Evolutionary conservation across 2,113 vertebrate genomes (phyloP).

Genomic region (Gallinago jamesoni): DNA sequence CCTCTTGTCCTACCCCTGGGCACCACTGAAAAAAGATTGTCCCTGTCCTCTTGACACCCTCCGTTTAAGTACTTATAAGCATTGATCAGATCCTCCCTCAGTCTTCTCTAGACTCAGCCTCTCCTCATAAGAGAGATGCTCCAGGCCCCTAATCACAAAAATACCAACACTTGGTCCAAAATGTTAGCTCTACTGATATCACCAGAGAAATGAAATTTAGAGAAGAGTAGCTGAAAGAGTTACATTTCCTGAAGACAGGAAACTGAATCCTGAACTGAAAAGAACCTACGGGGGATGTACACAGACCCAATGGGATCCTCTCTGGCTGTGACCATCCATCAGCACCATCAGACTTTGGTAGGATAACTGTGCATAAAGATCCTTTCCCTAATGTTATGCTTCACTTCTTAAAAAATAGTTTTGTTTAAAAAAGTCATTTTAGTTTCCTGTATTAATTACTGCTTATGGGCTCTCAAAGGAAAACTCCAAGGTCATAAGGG

Average conservation of each 20-base stretch:
- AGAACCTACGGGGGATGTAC: neutral
- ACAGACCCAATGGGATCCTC: neutral
- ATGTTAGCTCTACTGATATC: neutral
- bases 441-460: neutral
- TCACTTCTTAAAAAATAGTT: neutral
- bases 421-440: neutral
- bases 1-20: no score
- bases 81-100: no score
- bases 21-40: no score
- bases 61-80: no score
- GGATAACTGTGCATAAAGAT: neutral
- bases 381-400: neutral
- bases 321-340: neutral
- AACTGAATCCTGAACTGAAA: neutral
- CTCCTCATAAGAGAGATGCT: no score
- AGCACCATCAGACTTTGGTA: accelerated
- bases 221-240: neutral
- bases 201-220: neutral
- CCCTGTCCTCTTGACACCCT: no score
- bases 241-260: neutral
- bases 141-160: neutral
- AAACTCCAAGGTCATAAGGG: neutral
- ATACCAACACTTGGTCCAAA: neutral
- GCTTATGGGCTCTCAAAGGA: neutral
- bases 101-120: no score